Conservation (phyloP, 2,113 vertebrate genomes). For the Boleophthalmus pectinirostris region DNA sequence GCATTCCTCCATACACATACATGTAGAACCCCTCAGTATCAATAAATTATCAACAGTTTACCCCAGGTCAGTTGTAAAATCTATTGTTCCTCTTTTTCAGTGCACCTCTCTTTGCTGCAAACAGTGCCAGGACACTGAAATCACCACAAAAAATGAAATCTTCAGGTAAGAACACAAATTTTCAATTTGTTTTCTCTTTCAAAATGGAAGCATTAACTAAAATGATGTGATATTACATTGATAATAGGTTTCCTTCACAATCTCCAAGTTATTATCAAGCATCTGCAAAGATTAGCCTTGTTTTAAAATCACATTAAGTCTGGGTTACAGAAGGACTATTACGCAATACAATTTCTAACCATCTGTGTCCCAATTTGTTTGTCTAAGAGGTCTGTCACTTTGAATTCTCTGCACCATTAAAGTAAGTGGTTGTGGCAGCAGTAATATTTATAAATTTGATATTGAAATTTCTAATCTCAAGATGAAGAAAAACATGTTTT, state of each 20-base stretch:
- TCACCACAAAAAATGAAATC: constrained; percentile 98
- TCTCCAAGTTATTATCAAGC: background rate
- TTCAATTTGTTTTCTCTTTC: background rate
- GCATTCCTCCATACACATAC: no score
- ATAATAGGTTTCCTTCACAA: background rate
- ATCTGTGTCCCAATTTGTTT: constrained; percentile 21
- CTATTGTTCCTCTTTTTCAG: constrained; percentile 62
- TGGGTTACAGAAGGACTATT: constrained; percentile 13
- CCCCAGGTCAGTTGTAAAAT: background rate
- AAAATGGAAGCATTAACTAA: background rate
- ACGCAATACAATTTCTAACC: constrained; percentile 31
- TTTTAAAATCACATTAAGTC: background rate
- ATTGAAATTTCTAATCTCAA: background rate
- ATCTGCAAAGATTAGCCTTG: background rate
- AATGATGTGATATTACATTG: no score
- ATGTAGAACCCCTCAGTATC: no score
- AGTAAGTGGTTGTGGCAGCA: background rate
- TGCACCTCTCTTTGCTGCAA: constrained; percentile 97
- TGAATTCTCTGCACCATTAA: background rate
- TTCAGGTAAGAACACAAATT: constrained; percentile 85
- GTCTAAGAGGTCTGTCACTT: constrained; percentile 10
- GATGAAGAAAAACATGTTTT: background rate
- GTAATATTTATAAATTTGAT: background rate
- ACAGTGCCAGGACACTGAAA: constrained; percentile 95
- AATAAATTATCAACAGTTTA: no score